Base-by-base conservation (phyloP, 1,140 invertebrate genomes). In the Drosophila paulistorum region DNA sequence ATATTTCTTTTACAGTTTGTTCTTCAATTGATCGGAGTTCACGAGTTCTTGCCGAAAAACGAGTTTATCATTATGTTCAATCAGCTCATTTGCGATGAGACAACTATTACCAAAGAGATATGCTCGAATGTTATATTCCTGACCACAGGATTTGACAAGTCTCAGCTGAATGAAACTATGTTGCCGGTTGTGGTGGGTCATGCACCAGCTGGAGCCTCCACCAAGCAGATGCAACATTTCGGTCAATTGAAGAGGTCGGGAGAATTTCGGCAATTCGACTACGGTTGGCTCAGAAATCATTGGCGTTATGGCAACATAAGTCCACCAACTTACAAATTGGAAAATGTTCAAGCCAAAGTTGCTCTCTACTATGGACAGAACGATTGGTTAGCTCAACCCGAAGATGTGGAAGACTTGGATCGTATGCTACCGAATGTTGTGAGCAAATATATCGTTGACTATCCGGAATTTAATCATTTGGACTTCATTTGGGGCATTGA, bases 161-260 rank as follows among this genome's bases (percentile, higher is more conserved):
- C 85, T n/a, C 93, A 94, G 92, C 90, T 94, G 48, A 95, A 94
- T 74, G 92, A 91, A 93, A 95, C 94, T 0, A 94, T 95, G 85
- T 77, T 96, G 1, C 94, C 96, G 0, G 95, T 97, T 0, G 95
- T 97, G 66, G 92, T 96, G 39, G 94, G 94, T 0, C 96, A 98
- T 81, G 93, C 94, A 14, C 97, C 97, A 0, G 95, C 96, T 6
- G 97, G 97, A 13, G 94, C 96, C 1, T 96, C 96, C 0, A 94
- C 94, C 54, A 95, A 95, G 79, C 96, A 97, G 84, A 90, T 98
- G 7, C 92, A 95, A 13, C 96, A 97, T 82, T 96, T 93, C 78
- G 95, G 93, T 0, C 96, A 96, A 79, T 92, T 93, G 7, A 92
- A 93, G 1, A 82, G 93, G 13, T 93, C 91, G 0, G 92, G 91